phyloP scores from a whole-genome alignment of 1,140 invertebrate genomes.

The Euwallacea similis region DNA sequence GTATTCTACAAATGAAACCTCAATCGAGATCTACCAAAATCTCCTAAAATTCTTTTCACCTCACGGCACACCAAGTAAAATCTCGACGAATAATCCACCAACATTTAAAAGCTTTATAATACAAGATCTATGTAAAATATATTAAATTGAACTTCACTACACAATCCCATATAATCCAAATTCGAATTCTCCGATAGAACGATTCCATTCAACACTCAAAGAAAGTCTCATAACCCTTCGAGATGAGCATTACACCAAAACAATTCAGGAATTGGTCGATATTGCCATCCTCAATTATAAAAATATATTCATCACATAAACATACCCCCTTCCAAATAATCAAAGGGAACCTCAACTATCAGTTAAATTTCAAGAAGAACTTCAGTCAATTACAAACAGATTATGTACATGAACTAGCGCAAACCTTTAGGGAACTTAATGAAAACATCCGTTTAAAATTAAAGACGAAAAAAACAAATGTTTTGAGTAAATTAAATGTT shows the following conservation, averaged over 20 bases:
- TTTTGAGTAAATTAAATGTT: too few relatives aligned
- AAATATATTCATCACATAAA: slow-evolving; percentile 1
- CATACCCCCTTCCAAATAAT: slow-evolving; percentile 9
- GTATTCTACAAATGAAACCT: slow-evolving; percentile 11
- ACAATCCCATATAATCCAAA: not conserved
- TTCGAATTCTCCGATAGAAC: not conserved
- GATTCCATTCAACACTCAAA: too few relatives aligned
- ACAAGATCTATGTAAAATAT: not conserved
- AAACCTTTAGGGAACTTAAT: too few relatives aligned
- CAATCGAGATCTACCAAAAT: slow-evolving; percentile 13
- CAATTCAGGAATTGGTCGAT: not conserved
- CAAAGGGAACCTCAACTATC: slow-evolving; percentile 14
- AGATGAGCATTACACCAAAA: not conserved
- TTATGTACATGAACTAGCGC: too few relatives aligned
- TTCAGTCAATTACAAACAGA: not conserved
- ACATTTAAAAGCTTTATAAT: not conserved
- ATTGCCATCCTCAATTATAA: not conserved
- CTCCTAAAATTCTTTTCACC: slow-evolving; percentile 12
- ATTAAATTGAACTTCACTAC: not conserved
- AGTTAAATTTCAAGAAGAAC: slow-evolving; percentile 15
- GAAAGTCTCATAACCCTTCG: not conserved
- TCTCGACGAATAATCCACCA: not conserved
- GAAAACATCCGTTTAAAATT: too few relatives aligned
- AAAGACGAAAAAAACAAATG: too few relatives aligned
- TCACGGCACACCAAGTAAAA: not conserved